A percentile compares a stretch with the other conserved stretches of the same genome.
Conservation (phyloP, 2,888 invertebrate genomes). For the Gisinianus flammeolus region DNA sequence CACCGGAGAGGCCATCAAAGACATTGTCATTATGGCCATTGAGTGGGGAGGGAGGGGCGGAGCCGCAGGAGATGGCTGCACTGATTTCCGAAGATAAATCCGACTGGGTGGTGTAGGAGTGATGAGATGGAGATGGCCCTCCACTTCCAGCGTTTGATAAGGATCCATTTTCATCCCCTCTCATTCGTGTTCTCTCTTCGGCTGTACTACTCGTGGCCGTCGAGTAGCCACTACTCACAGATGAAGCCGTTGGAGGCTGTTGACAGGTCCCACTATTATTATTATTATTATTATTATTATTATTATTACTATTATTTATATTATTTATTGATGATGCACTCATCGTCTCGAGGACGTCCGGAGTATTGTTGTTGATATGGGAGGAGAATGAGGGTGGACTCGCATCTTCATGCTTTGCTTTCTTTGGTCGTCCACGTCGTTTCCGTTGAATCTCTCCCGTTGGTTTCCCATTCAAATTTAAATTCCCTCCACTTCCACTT, state of each 20-base stretch:
- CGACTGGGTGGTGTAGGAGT: conserved; percentile 70
- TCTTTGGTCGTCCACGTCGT: conserved; percentile 86
- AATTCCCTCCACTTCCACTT: background rate
- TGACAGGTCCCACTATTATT: conserved; percentile 55
- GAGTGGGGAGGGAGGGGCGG: conserved; percentile 73
- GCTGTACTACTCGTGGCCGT: conserved; percentile 58
- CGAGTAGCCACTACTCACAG: conserved; percentile 59
- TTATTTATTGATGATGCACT: too few species aligned
- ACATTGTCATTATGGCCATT: conserved; percentile 45
- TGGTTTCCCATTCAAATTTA: conserved; percentile 21
- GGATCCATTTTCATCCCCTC: conserved; percentile 49
- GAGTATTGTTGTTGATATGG: conserved; percentile 45
- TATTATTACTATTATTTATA: too few species aligned
- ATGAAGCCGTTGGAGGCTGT: conserved; percentile 56
- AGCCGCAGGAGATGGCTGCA: conserved; percentile 75
- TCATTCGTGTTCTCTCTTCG: conserved; percentile 50
- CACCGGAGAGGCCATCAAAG: conserved; percentile 34
- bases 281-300: conserved; percentile 47
- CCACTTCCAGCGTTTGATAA: conserved; percentile 61
- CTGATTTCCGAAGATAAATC: conserved; percentile 79
- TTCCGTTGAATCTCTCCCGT: conserved; percentile 63
- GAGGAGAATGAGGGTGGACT: conserved; percentile 68
- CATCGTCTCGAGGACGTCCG: conserved; percentile 43
- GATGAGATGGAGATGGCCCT: conserved; percentile 62
- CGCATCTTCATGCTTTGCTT: conserved; percentile 73